These are phyloP conservation scores for Corvus moneduloides DNA, from an alignment of 2,113 vertebrate species.

Conservation along the genomic window DNA sequence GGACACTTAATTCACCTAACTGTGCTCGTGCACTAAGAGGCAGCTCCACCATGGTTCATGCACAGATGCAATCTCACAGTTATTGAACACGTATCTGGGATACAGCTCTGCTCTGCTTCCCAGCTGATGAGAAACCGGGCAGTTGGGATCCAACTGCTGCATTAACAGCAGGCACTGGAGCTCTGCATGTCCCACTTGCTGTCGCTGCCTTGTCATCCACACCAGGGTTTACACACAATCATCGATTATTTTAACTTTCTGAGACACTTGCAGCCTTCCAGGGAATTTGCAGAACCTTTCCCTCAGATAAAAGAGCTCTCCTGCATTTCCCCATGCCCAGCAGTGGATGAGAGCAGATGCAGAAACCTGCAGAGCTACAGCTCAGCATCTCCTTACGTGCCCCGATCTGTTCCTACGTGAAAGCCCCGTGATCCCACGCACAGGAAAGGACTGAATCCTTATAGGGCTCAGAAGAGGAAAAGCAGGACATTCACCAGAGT, in stretches of 20 bases:
- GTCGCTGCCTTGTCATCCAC: neutral
- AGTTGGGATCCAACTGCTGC: neutral
- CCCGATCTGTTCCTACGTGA: rapidly evolving
- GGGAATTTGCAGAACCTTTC: neutral
- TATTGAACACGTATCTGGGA: slow-evolving; percentile 6
- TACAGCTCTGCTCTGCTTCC: neutral
- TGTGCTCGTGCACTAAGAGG: slow-evolving; percentile 13
- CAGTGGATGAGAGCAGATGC: neutral
- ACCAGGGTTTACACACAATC: neutral
- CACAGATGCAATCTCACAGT: slow-evolving; percentile 36
- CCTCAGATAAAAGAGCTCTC: neutral
- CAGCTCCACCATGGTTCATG: neutral
- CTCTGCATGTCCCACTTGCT: neutral
- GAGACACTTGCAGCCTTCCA: neutral
- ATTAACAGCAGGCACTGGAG: neutral
- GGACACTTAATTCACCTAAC: slow-evolving; percentile 40
- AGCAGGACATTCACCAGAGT: slow-evolving; percentile 30
- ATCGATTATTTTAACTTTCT: neutral
- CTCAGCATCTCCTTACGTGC: neutral
- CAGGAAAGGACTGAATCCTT: slow-evolving; percentile 2
- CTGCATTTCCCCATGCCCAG: neutral
- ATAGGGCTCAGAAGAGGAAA: slow-evolving; percentile 17
- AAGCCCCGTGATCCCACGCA: slow-evolving; percentile 7
- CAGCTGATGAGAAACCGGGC: neutral
- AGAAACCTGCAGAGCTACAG: neutral